Conservation (phyloP, 1,140 invertebrate species). For the Drosophila dunni region DNA sequence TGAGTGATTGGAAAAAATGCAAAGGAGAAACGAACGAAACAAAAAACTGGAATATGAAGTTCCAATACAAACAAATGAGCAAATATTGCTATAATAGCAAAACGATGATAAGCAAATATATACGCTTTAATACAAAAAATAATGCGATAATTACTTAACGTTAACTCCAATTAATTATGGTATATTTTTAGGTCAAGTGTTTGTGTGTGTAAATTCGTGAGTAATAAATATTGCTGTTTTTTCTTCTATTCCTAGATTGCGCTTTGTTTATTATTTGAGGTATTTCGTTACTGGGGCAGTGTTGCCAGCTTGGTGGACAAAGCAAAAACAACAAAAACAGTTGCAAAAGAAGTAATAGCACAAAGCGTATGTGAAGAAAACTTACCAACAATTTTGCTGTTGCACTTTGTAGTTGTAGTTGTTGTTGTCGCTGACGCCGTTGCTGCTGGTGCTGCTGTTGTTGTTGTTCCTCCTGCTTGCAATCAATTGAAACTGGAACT, state of each 20-base stretch:
- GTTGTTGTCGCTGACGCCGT: constrained; percentile 7
- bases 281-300: constrained; percentile 47
- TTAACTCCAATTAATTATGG: constrained; percentile 12
- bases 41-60: neutral
- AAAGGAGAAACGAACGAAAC: neutral
- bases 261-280: constrained; percentile 33
- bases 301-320: constrained; percentile 59
- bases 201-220: constrained; percentile 4
- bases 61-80: neutral
- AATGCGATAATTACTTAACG: neutral
- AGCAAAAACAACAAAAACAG: constrained; percentile 53
- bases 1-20: neutral
- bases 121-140: neutral
- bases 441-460: constrained; percentile 11
- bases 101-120: neutral
- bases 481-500: constrained; percentile 70
- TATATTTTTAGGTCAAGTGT: constrained; percentile 2
- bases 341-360: constrained; percentile 63
- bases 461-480: constrained; percentile 60
- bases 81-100: neutral
- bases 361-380: constrained; percentile 67
- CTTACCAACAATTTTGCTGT: constrained; percentile 67
- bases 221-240: neutral
- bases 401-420: constrained; percentile 4
- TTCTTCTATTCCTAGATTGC: constrained; percentile 3